phyloP scores from a whole-genome alignment of 1,140 invertebrate genomes.

The Nebria ingens region DNA sequence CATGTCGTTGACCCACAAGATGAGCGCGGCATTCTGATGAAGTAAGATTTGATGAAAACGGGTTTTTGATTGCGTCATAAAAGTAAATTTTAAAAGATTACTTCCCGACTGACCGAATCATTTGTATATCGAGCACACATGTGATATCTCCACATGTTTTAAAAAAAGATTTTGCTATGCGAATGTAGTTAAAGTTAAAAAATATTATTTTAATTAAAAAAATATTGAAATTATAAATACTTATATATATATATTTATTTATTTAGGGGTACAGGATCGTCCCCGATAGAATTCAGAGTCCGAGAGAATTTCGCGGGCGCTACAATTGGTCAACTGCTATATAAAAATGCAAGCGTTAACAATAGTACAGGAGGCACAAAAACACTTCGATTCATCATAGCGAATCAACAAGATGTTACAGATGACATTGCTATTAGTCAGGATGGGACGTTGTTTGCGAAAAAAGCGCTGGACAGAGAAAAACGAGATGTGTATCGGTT shows the following conservation, averaged over 20 bases:
- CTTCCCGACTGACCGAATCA: background rate
- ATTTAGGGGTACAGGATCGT: constrained; percentile 49
- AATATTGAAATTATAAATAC: constrained; percentile 12
- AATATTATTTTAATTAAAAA: too few relatives aligned
- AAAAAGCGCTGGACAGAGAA: constrained; percentile 66
- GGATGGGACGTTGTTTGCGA: constrained; percentile 69
- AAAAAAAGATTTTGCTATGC: too few relatives aligned
- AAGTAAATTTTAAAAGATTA: constrained; percentile 15
- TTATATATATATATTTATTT: constrained; percentile 7
- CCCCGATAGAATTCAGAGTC: constrained; percentile 60
- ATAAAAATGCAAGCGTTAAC: constrained; percentile 41
- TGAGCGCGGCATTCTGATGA: constrained; percentile 52
- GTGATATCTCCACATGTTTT: too few relatives aligned
- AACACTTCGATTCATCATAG: constrained; percentile 56
- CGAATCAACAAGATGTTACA: constrained; percentile 66
- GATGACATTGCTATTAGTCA: constrained; percentile 62
- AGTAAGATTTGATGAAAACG: too few relatives aligned
- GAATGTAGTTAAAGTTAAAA: too few relatives aligned
- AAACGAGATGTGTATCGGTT: constrained; percentile 59
- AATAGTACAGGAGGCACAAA: constrained; percentile 22
- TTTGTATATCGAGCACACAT: too few relatives aligned
- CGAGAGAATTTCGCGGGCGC: constrained; percentile 66
- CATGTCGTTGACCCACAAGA: constrained; percentile 69
- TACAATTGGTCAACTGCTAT: constrained; percentile 61
- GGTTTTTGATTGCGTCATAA: constrained; percentile 18